Evolutionary conservation across 1,140 invertebrate species (phyloP).

Genomic region (Holcopasites calliopsidis): DNA sequence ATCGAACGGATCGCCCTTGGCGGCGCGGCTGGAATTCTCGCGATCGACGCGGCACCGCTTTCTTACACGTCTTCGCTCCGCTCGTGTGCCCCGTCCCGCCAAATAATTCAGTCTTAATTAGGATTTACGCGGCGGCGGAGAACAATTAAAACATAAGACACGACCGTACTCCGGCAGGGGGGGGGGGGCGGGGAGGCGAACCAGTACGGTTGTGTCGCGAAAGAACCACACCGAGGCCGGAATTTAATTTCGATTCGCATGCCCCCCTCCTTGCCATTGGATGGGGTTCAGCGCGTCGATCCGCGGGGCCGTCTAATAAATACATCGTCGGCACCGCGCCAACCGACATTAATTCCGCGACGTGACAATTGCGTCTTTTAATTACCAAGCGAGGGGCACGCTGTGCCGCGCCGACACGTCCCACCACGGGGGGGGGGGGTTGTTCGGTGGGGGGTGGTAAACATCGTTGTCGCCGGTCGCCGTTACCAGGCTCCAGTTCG

Average conservation of each 20-base stretch:
- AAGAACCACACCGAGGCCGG: not conserved
- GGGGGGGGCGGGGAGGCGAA: slow-evolving; percentile 13
- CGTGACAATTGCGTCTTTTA: slow-evolving; percentile 52
- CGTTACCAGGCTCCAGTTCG: no score
- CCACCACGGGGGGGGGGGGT: slow-evolving; percentile 11
- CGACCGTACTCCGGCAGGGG: not conserved
- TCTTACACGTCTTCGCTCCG: slow-evolving; percentile 37
- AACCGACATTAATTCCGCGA: slow-evolving; percentile 35
- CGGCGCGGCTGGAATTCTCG: slow-evolving; percentile 43
- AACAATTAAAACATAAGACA: slow-evolving; percentile 73
- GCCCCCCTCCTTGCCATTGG: not conserved
- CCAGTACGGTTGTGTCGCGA: slow-evolving; percentile 44
- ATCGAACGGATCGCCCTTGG: slow-evolving; percentile 44
- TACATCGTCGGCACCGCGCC: slow-evolving; percentile 8
- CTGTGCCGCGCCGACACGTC: slow-evolving; percentile 37
- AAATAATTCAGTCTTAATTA: slow-evolving; percentile 75
- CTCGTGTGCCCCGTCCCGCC: slow-evolving; percentile 22
- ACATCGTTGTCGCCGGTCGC: no score
- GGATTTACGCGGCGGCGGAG: slow-evolving; percentile 67
- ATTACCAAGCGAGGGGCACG: slow-evolving; percentile 39
- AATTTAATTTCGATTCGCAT: slow-evolving; percentile 38
- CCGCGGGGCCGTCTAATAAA: slow-evolving; percentile 29
- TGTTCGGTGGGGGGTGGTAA: no score
- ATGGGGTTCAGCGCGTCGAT: not conserved
- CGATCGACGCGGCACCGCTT: slow-evolving; percentile 40